Percentiles rank a stretch among this genome's conserved stretches.
phyloP scores from a whole-genome alignment of 2,888 invertebrate genomes.

The Nemotelus pantherinus region DNA sequence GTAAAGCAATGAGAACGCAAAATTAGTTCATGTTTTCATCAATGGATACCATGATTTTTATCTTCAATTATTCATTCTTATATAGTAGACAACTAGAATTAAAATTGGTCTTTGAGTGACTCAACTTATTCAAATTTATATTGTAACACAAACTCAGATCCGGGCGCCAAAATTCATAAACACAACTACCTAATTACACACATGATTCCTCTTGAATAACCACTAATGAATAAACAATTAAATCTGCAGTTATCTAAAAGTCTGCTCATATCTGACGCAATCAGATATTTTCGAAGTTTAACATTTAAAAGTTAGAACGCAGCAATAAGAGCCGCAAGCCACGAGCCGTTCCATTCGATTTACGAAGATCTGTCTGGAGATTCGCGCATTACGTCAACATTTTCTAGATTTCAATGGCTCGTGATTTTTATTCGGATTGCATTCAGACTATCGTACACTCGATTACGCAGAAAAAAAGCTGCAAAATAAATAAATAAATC shows the following conservation, averaged over 20 bases:
- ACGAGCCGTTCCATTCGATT: neutral
- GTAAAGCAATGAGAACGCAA: no score
- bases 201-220: neutral
- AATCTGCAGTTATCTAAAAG: neutral
- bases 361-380: neutral
- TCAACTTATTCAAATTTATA: neutral
- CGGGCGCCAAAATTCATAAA: neutral
- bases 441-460: neutral
- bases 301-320: neutral
- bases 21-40: no score
- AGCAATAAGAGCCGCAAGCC: neutral
- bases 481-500: neutral
- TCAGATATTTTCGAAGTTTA: neutral
- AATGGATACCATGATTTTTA: no score
- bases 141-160: neutral
- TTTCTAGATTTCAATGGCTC: neutral
- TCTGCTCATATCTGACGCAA: neutral
- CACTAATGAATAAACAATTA: neutral
- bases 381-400: neutral
- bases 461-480: neutral
- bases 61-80: no score
- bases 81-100: no score
- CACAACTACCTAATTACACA: neutral
- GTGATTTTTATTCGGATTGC: neutral
- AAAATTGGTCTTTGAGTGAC: no score